Evolutionary conservation across 1,140 invertebrate species (phyloP).

Genomic region (Drosophila pruinosa): DNA sequence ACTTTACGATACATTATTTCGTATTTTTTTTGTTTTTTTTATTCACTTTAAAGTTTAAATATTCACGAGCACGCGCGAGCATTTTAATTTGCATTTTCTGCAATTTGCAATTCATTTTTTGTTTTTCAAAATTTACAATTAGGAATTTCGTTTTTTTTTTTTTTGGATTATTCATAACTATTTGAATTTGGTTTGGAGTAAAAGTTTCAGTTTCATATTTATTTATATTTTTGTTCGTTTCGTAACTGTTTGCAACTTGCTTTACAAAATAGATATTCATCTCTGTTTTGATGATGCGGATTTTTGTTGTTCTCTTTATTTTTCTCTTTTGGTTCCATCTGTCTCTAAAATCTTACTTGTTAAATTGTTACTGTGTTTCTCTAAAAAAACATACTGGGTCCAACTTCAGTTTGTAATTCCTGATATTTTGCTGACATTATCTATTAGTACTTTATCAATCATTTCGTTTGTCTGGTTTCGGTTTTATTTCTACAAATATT

Average conservation of each 20-base stretch:
- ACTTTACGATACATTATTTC: slow-evolving; percentile 45
- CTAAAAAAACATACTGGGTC: slow-evolving; percentile 70
- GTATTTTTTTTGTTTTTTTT: slow-evolving; percentile 37
- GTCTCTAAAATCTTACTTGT: slow-evolving; percentile 74
- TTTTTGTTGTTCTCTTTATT: neutral
- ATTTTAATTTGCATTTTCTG: slow-evolving; percentile 57
- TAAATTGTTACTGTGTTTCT: slow-evolving; percentile 52
- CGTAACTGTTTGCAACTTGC: slow-evolving; percentile 42
- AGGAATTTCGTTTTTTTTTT: slow-evolving; percentile 37
- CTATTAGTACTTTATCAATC: slow-evolving; percentile 35
- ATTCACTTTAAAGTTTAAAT: slow-evolving; percentile 62
- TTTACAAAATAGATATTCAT: slow-evolving; percentile 75
- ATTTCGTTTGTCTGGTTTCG: slow-evolving; percentile 5
- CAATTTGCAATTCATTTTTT: slow-evolving; percentile 26
- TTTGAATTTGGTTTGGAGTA: slow-evolving; percentile 64
- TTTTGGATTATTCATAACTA: slow-evolving; percentile 52
- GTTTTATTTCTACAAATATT: slow-evolving; percentile 8
- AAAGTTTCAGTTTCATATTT: slow-evolving; percentile 62
- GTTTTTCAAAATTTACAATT: slow-evolving; percentile 62
- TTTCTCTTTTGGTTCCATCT: slow-evolving; percentile 63
- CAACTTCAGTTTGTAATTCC: slow-evolving; percentile 75
- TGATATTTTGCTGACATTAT: slow-evolving; percentile 74
- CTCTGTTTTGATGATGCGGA: slow-evolving; percentile 19
- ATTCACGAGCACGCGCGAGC: slow-evolving; percentile 79
- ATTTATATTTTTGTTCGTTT: slow-evolving; percentile 38